phyloP scores from a whole-genome alignment of 2,797 vertebrate species.

The Thalassophryne amazonica region DNA sequence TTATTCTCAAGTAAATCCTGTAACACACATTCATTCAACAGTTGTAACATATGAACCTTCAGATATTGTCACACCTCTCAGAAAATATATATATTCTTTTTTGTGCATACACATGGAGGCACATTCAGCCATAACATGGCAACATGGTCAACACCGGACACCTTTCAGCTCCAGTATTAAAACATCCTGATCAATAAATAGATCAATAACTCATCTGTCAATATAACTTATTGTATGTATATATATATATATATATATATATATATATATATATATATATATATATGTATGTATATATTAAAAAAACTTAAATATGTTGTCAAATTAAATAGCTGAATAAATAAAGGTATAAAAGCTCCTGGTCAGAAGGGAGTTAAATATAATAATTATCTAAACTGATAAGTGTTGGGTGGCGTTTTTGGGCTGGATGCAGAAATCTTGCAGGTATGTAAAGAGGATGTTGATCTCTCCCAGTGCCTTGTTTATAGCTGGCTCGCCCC shows the following conservation, averaged over 20 bases:
- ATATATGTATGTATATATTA: slow-evolving; percentile 11
- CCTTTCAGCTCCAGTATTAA: neutral
- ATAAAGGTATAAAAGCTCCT: slow-evolving; percentile 42
- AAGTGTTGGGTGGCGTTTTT: neutral
- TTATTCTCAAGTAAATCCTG: slow-evolving; percentile 11
- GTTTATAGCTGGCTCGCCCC: slow-evolving; percentile 8
- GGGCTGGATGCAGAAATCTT: slow-evolving; percentile 47
- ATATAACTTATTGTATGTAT: no score
- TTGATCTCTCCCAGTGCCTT: slow-evolving; percentile 63
- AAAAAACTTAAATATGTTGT: slow-evolving; percentile 15
- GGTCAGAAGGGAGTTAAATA: slow-evolving; percentile 34
- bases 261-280: slow-evolving; percentile 39
- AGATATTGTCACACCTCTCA: slow-evolving; percentile 17
- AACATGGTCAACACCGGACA: slow-evolving; percentile 25
- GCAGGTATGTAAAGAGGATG: slow-evolving; percentile 61
- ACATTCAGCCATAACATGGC: slow-evolving; percentile 37
- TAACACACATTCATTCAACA: neutral
- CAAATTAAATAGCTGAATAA: slow-evolving; percentile 52
- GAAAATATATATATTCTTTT: no score
- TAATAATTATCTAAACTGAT: neutral
- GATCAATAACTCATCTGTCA: slow-evolving; percentile 16
- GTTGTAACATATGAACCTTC: neutral
- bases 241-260: slow-evolving; percentile 37
- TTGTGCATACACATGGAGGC: no score
- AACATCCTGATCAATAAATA: slow-evolving; percentile 44